Conservation (phyloP, 2,888 invertebrate species). For the Anthophora plumipes region DNA sequence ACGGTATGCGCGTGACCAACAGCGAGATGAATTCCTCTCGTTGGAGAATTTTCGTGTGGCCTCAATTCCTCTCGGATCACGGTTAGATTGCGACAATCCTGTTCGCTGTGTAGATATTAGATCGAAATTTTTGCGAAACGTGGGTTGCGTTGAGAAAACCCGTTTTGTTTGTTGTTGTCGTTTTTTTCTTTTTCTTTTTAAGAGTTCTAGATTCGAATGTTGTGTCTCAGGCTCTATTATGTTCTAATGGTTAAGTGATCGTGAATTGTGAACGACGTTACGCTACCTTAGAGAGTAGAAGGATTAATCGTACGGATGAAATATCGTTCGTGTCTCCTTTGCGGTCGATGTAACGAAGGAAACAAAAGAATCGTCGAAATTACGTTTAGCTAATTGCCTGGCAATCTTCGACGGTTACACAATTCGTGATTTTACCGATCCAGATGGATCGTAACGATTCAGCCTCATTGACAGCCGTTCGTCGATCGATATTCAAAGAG, state of each 20-base stretch:
- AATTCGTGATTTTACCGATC: constrained; percentile 42
- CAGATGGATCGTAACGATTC: constrained; percentile 41
- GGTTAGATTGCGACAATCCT: background rate
- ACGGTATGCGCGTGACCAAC: constrained; percentile 29
- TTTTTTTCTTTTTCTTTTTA: too few species aligned
- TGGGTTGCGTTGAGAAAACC: background rate
- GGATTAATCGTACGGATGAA: constrained; percentile 23
- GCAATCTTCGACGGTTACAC: constrained; percentile 52
- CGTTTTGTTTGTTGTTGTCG: too few species aligned
- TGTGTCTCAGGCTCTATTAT: background rate
- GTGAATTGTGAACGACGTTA: background rate
- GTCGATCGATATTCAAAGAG: constrained; percentile 19
- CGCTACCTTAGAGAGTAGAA: background rate
- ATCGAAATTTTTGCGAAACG: constrained; percentile 22
- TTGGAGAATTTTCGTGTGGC: background rate
- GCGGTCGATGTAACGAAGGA: constrained; percentile 30
- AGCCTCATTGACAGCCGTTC: constrained; percentile 25
- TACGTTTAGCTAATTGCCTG: constrained; percentile 56
- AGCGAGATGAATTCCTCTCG: constrained; percentile 1
- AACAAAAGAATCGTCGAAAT: constrained; percentile 55
- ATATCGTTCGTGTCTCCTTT: constrained; percentile 19
- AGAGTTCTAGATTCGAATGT: background rate
- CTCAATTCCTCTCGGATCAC: background rate
- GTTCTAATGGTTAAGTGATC: background rate
- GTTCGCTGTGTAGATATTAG: background rate